Evolutionary conservation across 2,113 vertebrate genomes (phyloP), one percentile per base, ranked within the genome.

Genomic region (Ciconia maguari): DNA sequence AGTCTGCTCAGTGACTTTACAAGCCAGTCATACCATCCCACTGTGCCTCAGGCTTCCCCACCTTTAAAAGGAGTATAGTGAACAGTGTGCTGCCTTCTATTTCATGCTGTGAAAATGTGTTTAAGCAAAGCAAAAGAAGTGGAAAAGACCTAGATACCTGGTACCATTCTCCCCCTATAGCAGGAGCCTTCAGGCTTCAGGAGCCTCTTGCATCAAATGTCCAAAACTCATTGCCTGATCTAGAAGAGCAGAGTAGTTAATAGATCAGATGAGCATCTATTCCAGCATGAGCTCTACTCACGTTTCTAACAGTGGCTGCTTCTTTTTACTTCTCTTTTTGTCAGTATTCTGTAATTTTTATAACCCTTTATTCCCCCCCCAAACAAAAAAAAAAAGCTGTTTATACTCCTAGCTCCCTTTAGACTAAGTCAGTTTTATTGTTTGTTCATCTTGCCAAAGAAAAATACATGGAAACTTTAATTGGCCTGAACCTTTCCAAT

Each of bases 81-180:
- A 60, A 25, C 52, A 12, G 26, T 5, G 6, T 60, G 48, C 34
- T 42, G 55, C 61, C 30, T 74, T 65, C 58, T 44, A 7, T 29
- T 76, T n/a, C 2, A 0, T 52, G 34, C 58, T 85, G 24, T 57
- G 25, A 36, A 85, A 85, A 74, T 8, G 13, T 55, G 20, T n/a
- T 76, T 22, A 57, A 80, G 64, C 16, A 76, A 83, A 87, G 7
- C 16, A 60, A 65, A 72, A 77, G 13, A 38, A 86, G 17, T 52
- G 57, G 62, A 70, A 68, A 83, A 38, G 20, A 6, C 34, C 34
- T 49, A 5, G 27, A 27, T 36, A 42, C 0, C 0, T 41, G 15
- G 27, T 70, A 16, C 42, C 3, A 5, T 46, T 80, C 44, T 60
- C 4, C 20, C 3, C 6, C 3, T 64, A 0, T 29, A 60, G 38